Percentiles rank a stretch among this genome's conserved stretches.
Conservation (phyloP, 2,888 invertebrate genomes). For the Hirudinaria manillensis region DNA sequence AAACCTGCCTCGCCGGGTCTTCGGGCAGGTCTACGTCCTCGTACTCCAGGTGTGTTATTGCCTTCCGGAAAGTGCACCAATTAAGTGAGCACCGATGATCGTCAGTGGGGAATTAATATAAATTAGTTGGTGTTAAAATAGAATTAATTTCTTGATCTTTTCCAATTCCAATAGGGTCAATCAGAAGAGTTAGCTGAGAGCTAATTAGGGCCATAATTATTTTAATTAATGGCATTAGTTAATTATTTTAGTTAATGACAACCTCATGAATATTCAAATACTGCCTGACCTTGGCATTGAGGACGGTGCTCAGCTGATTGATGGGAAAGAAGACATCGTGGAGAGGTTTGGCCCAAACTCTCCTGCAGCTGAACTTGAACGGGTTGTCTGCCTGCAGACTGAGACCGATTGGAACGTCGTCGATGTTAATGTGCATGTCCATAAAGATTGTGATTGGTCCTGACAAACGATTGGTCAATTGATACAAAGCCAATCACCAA, state of each 20-base stretch:
- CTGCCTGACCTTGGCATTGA: constrained; percentile 42
- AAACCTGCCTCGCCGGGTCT: constrained; percentile 38
- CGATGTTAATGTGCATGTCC: constrained; percentile 46
- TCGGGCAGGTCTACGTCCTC: constrained; percentile 43
- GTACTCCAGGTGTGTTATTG: constrained; percentile 46
- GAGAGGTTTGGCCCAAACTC: constrained; percentile 46
- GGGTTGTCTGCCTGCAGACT: constrained; percentile 46
- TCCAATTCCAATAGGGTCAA: not conserved
- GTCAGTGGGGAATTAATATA: not conserved
- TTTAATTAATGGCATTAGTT: too few relatives aligned
- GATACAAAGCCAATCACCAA: not conserved
- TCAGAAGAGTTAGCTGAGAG: too few relatives aligned
- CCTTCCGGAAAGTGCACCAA: constrained; percentile 37
- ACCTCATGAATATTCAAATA: too few relatives aligned
- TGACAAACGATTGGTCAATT: constrained; percentile 36
- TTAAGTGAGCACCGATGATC: not conserved
- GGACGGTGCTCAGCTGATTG: constrained; percentile 40
- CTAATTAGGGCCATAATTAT: too few relatives aligned
- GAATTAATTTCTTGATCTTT: not conserved
- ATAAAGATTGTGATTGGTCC: constrained; percentile 44
- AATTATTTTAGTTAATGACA: too few relatives aligned
- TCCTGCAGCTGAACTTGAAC: constrained; percentile 45
- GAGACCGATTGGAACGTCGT: constrained; percentile 49
- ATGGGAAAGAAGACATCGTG: constrained; percentile 43
- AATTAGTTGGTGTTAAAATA: not conserved